Evolutionary conservation across 2,113 vertebrate species (phyloP).

Genomic region (Prietella phreatophila): DNA sequence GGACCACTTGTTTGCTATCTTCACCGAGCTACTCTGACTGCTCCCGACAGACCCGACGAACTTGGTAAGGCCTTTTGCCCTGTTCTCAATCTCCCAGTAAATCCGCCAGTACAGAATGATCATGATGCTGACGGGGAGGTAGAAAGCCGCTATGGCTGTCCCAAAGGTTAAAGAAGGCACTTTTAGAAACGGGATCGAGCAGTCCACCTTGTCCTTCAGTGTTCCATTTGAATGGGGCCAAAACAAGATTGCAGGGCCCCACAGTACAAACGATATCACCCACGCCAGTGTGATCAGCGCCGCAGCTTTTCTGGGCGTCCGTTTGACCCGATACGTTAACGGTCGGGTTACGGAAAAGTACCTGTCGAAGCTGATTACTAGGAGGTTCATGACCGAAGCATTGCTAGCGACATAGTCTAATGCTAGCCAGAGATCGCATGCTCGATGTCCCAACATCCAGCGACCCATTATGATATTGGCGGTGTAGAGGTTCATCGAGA

Average conservation of each 20-base stretch:
- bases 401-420: slow-evolving; percentile 81
- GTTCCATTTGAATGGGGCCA: slow-evolving; percentile 75
- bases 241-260: slow-evolving; percentile 78
- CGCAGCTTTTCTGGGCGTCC: slow-evolving; percentile 71
- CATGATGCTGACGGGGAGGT: slow-evolving; percentile 79
- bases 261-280: slow-evolving; percentile 77
- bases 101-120: slow-evolving; percentile 77
- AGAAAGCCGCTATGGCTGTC: slow-evolving; percentile 79
- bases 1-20: slow-evolving; percentile 16
- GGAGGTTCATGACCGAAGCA: slow-evolving; percentile 79
- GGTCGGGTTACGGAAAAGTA: slow-evolving; percentile 79
- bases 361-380: slow-evolving; percentile 80
- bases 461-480: slow-evolving; percentile 75
- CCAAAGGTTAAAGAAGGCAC: slow-evolving; percentile 75
- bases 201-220: slow-evolving; percentile 58
- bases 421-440: slow-evolving; percentile 78
- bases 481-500: slow-evolving; percentile 82
- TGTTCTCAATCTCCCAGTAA: slow-evolving; percentile 76
- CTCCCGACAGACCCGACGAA: slow-evolving; percentile 67
- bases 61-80: slow-evolving; percentile 68
- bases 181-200: slow-evolving; percentile 76
- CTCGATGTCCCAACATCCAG: slow-evolving; percentile 73
- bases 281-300: slow-evolving; percentile 75
- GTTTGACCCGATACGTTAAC: slow-evolving; percentile 75
- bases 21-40: slow-evolving; percentile 44